Base-by-base conservation (phyloP, 2,888 invertebrate genomes). In the Gibbula magus region DNA sequence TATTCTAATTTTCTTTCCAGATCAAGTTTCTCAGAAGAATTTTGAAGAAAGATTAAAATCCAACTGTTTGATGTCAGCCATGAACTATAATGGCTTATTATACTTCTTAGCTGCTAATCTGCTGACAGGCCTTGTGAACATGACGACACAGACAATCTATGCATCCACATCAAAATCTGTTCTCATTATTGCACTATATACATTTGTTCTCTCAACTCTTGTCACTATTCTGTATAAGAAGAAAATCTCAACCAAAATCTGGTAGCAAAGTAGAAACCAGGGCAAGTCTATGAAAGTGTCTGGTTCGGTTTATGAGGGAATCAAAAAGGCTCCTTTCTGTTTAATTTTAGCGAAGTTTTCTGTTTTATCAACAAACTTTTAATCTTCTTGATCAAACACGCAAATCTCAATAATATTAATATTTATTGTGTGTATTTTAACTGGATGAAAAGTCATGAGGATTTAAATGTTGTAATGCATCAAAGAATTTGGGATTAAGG, bases 31-130 rank as follows among this genome's bases (percentile, higher is more conserved):
- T 20, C 22, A 29, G 32, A 70, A 70, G 39, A 70, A 35, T 16
- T 70, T 35, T 16, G 45, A 61, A 39, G 61, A 66, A 10, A 61
- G 45, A 18, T 77, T 80, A 73, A 29, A 73, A 16, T 80, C 78
- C n/a, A 66, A 79, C 29, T 84, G 87, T 79, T 83, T 96, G 82
- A 94, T 96, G 77, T 94, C 95, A 85, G 95, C 95, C 22, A 94
- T 97, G 39, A 97, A 96, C 93, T 95, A 94, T 83, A 97, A 97
- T 93, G 97, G 96, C 0, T 93, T 98, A 45, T 91, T 95, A n/a
- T 96, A 96, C 92, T 99, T 99, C 92, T 93, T 99, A 77, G 84
- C 96, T 18, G 95, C 96, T 0, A 99, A 99, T 94, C 85, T 98
- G 45, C 91, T 96, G 20, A 99, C 98, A 0, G 98, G 98, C 13